Percentiles rank a stretch among this genome's conserved stretches.
phyloP scores from a whole-genome alignment of 1,140 invertebrate genomes.

The Liolophura sinensis region DNA sequence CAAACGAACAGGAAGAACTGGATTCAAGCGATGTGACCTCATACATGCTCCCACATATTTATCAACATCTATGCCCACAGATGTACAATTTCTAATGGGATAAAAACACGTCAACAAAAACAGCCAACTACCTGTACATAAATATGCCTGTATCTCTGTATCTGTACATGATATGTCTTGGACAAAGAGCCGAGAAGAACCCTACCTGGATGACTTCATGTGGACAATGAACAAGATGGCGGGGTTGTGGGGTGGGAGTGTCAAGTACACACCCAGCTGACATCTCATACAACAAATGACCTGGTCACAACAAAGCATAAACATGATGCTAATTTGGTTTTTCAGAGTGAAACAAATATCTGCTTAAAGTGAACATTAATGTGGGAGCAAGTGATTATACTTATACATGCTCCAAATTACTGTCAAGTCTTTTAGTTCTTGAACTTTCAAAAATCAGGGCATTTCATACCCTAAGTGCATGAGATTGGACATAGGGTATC shows the following conservation, averaged over 20 bases:
- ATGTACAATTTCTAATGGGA: not conserved
- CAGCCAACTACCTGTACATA: too few relatives aligned
- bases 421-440: slow-evolving; percentile 13
- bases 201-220: slow-evolving; percentile 63
- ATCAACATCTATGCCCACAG: not conserved
- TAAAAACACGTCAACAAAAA: not conserved
- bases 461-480: too few relatives aligned
- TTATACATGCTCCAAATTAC: not conserved
- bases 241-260: slow-evolving; percentile 71
- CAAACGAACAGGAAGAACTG: too few relatives aligned
- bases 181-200: too few relatives aligned
- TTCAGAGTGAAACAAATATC: not conserved
- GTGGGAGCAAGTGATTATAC: not conserved
- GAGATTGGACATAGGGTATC: too few relatives aligned
- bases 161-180: too few relatives aligned
- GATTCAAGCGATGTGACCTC: too few relatives aligned
- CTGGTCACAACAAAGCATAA: slow-evolving; percentile 51
- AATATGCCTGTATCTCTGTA: too few relatives aligned
- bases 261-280: slow-evolving; percentile 80
- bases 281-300: slow-evolving; percentile 89
- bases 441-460: not conserved
- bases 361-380: not conserved
- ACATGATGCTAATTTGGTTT: not conserved
- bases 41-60: not conserved
- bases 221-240: slow-evolving; percentile 75